Evolutionary conservation across 1,140 invertebrate genomes (phyloP), one percentile per base, ranked within the genome.

Genomic region (Atta cephalotes): DNA sequence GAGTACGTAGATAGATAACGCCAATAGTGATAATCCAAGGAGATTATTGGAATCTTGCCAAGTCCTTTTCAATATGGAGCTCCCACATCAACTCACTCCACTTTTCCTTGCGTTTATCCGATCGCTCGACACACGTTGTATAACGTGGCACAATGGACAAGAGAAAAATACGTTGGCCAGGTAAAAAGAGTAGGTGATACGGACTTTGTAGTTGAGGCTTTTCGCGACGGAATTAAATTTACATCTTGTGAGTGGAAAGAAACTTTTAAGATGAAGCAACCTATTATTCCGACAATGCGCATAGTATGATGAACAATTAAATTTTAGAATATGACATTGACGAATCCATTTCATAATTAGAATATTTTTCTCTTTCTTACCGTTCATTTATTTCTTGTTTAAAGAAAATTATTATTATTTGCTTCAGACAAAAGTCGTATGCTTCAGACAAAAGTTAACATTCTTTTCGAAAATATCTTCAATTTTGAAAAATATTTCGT

Each of bases 31-130:
- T 92, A 90, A 93, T 92, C 87, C 87, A 63, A 92, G 87, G 60
- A 92, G 89, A 91, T 93, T 92, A 91, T 92, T 93, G 92, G 88
- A 87, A 87, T 68, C 58, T 87, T 88, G 92, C 92, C 92, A 93
- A 87, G 56, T 86, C 63, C 72, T 49, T 71, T 88, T 88, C 88
- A 91, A 90, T 92, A 90, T 89, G 80, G 81, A 86, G 56, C 21
- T 63, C 39, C 45, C 49, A 63, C 53, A 60, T 85, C 80, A 78
- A 88, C 70, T 78, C 71, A 81, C 65, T 65, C 58, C 82, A 79
- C 25, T 25, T 85, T 86, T 86, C 77, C 78, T 91, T 78, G 58
- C 85, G 86, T 88, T 91, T 86, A 90, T 74, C 88, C 68, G 49
- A 65, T 81, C 77, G 88, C 88, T 89, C 65, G 80, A 88, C 87